These are phyloP conservation scores for Tretioscincus oriximinensis DNA, from an alignment of 2,113 vertebrate genomes.

Conservation along the genomic window DNA sequence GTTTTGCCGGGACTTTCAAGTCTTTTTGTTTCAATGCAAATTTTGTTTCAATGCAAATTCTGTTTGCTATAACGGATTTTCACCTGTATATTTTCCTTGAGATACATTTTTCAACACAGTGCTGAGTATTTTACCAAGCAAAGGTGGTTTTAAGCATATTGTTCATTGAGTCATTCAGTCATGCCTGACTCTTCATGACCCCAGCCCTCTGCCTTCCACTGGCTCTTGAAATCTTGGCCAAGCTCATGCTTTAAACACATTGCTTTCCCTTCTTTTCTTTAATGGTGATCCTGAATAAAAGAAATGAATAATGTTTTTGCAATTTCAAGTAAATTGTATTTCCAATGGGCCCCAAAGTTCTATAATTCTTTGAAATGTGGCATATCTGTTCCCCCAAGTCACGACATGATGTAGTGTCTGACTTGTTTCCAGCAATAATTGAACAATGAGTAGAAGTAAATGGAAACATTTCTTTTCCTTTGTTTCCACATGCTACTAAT, in stretches of 20 bases:
- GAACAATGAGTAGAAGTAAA: conserved; percentile 54
- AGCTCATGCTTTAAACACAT: too few species aligned
- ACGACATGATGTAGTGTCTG: neutral
- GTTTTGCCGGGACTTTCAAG: too few species aligned
- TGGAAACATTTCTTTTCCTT: conserved; percentile 1
- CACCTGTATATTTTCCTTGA: too few species aligned
- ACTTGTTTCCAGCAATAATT: conserved; percentile 46
- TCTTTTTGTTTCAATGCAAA: too few species aligned
- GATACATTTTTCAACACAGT: neutral
- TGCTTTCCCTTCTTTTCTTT: neutral
- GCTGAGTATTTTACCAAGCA: too few species aligned
- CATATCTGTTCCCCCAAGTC: conserved; percentile 10
- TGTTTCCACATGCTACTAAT: conserved; percentile 64
- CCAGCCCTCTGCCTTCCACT: too few species aligned
- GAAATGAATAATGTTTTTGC: conserved; percentile 12
- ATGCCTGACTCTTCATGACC: too few species aligned
- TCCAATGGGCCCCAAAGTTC: neutral
- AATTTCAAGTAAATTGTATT: conserved; percentile 7
- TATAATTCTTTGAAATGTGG: neutral
- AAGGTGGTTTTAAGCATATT: neutral
- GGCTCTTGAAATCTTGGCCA: too few species aligned
- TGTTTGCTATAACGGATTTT: too few species aligned
- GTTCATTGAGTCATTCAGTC: too few species aligned
- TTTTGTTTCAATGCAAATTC: too few species aligned
- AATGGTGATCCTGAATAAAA: neutral